These are phyloP conservation scores for Didymodactylos carnosus DNA, from an alignment of 2,888 invertebrate species.

Conservation along the genomic window DNA sequence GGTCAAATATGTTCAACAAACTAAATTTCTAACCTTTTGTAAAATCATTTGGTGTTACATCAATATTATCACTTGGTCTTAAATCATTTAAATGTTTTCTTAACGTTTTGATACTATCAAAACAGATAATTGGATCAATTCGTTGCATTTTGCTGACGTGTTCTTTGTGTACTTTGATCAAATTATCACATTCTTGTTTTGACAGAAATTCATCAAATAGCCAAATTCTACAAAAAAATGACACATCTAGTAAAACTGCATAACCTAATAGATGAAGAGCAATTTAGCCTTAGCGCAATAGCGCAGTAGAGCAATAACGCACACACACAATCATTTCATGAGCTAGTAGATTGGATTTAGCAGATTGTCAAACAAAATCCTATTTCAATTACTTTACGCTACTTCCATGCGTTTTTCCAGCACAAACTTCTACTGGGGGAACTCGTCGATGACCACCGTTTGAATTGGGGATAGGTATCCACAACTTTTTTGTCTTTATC, in stretches of 20 bases:
- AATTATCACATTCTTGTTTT: constrained; percentile 24
- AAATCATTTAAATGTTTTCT: constrained; percentile 21
- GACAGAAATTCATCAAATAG: constrained; percentile 28
- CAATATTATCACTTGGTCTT: constrained; percentile 17
- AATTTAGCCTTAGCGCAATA: no score
- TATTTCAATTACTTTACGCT: neutral
- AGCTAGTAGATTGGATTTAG: no score
- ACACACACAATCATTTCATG: no score
- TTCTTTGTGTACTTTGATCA: constrained; percentile 24
- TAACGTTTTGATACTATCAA: constrained; percentile 24
- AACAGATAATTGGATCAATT: constrained; percentile 25
- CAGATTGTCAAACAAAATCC: neutral
- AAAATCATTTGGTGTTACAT: constrained; percentile 23
- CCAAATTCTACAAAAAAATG: constrained; percentile 20
- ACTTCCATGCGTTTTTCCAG: constrained; percentile 9
- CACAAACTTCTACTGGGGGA: constrained; percentile 1
- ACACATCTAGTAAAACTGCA: neutral
- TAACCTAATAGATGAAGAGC: no score
- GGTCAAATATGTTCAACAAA: no score
- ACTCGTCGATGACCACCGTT: constrained; percentile 14
- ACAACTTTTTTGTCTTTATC: constrained; percentile 13
- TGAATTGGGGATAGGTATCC: constrained; percentile 12
- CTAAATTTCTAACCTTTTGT: constrained; percentile 19
- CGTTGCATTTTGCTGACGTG: constrained; percentile 21
- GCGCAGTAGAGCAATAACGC: no score